Evolutionary conservation across 35 echinoderm and acorn worm genomes (phyloP), one percentile per base, ranked within the genome.

Genomic region (Holothuria glaberrima): DNA sequence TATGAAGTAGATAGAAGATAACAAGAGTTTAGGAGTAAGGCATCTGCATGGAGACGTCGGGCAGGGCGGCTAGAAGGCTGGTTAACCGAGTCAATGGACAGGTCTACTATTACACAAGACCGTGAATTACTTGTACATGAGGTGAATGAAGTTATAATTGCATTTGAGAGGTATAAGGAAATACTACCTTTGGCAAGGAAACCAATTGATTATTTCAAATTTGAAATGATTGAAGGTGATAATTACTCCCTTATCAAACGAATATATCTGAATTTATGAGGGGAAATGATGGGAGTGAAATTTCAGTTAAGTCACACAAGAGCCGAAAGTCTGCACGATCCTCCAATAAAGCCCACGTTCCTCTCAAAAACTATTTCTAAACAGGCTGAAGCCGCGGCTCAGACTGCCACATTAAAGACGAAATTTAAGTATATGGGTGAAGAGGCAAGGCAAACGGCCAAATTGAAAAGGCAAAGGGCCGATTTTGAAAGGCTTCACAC

Each of bases 21-120:
- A 90, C 88, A 35, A 62, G 32, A 26, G 14, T 90, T 44, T 30
- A 90, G 58, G 4, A 44, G 16, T 74, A 80, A 89, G 45, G 45
- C 32, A 22, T 71, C 68, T 9, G 6, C 2, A 46, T 69, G 46
- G 68, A 26, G 38, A 29, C 30, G 24, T 24, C 21, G 36, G 12
- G 64, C 24, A 12, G 30, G 64, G 24, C 6, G 2, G 48, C 18
- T 77, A 48, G 38, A 77, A 46, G 19, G 36, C 5, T 27, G 48
- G 36, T 7, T 77, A 21, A 33, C 73, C 22, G 35, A 77, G 19
- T 48, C 22, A 24, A 22, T 22, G 33, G 73, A 48, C 21, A 48
- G 6, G 10, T 46, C 41, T 77, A 48, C 20, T 20, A 45, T 77
- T 19, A 77, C 3, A 45, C 33, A 77, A 20, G 64, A 68, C 5